Evolutionary conservation across 2,888 invertebrate species (phyloP).

Genomic region (Clostera curtula): DNA sequence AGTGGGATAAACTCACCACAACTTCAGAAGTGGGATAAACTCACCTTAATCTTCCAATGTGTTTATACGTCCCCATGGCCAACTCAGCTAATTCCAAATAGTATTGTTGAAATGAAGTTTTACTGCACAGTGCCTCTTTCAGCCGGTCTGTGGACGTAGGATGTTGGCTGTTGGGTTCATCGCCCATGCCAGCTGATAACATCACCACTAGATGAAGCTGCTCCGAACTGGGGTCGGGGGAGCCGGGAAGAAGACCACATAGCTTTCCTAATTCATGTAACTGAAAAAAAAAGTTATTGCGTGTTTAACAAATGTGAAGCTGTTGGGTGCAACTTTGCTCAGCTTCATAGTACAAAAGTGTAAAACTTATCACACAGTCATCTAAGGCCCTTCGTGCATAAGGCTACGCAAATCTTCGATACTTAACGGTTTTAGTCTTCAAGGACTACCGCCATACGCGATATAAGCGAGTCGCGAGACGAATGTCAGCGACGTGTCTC

Average conservation of each 20-base stretch:
- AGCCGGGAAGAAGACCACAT: constrained; percentile 92
- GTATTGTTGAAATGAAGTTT: constrained; percentile 90
- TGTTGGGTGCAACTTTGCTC: not conserved
- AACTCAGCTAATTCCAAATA: constrained; percentile 95
- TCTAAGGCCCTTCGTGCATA: no score
- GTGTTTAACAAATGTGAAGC: not conserved
- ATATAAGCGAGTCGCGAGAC: no score
- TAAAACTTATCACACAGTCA: no score
- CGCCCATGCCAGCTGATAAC: constrained; percentile 93
- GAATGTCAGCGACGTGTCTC: no score
- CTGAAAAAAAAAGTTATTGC: constrained; percentile 50
- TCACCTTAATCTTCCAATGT: constrained; percentile 83
- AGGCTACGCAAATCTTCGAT: no score
- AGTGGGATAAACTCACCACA: no score
- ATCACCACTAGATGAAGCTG: constrained; percentile 94
- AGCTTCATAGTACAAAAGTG: no score
- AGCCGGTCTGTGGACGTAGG: constrained; percentile 86
- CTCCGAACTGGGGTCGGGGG: constrained; percentile 84
- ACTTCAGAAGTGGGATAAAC: constrained; percentile 6
- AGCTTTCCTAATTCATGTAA: constrained; percentile 88
- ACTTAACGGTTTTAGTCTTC: no score
- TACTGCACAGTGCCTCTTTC: constrained; percentile 92
- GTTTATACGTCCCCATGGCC: constrained; percentile 97
- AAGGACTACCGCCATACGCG: no score
- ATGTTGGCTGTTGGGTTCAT: constrained; percentile 66